Evolutionary conservation across 1,140 invertebrate genomes (phyloP).

Genomic region (Drosophila obscura): DNA sequence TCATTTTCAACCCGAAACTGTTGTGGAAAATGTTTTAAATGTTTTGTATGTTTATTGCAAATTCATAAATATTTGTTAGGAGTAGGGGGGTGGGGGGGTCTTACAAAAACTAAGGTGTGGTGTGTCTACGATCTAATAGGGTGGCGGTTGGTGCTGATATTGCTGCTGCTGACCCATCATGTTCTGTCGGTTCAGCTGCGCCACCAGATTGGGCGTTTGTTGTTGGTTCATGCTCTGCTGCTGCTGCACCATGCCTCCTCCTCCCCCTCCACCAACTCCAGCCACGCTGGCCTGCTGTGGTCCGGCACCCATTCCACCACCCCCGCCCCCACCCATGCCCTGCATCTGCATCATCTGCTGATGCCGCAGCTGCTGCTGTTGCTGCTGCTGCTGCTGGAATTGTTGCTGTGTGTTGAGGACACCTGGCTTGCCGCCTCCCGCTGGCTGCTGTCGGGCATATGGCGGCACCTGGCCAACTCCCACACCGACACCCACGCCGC

Average conservation of each 20-base stretch:
- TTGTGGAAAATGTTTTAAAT: slow-evolving; percentile 26
- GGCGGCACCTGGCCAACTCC: slow-evolving; percentile 83
- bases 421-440: slow-evolving; percentile 76
- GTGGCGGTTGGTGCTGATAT: slow-evolving; percentile 71
- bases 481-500: slow-evolving; percentile 38
- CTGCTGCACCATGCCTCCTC: slow-evolving; percentile 63
- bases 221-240: slow-evolving; percentile 86
- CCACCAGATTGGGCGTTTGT: slow-evolving; percentile 86
- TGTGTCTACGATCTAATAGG: slow-evolving; percentile 52
- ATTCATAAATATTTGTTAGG: slow-evolving; percentile 63
- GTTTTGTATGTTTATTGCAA: slow-evolving; percentile 60
- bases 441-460: slow-evolving; percentile 80
- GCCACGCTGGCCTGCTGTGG: slow-evolving; percentile 46
- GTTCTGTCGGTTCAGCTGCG: slow-evolving; percentile 86
- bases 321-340: slow-evolving; percentile 63
- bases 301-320: slow-evolving; percentile 61
- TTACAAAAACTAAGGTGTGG: slow-evolving; percentile 46
- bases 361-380: slow-evolving; percentile 82
- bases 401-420: slow-evolving; percentile 74
- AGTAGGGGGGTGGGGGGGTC: slow-evolving; percentile 15
- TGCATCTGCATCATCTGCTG: slow-evolving; percentile 84
- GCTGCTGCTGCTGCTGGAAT: slow-evolving; percentile 82
- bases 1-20: slow-evolving; percentile 9
- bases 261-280: slow-evolving; percentile 58
- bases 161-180: slow-evolving; percentile 83